Conservation (phyloP, 2,113 vertebrate species). For the Passer domesticus region DNA sequence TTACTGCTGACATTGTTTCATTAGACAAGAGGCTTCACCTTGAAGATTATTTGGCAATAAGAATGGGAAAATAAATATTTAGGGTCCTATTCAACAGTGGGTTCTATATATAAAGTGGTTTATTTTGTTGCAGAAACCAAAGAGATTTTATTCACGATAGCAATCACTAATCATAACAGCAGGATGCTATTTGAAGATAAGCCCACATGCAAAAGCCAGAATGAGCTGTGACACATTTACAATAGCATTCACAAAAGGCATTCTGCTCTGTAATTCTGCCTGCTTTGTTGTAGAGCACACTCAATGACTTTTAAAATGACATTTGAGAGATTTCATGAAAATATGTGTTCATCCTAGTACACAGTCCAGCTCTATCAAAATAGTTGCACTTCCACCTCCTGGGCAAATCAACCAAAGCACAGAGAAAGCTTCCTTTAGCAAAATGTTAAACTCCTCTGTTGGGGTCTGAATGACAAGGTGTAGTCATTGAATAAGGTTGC, state of each 20-base stretch:
- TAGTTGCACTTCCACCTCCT: not conserved
- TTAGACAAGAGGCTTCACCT: conserved; percentile 13
- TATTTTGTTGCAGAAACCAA: conserved; percentile 39
- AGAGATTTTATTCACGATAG: not conserved
- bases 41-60: conserved; percentile 25
- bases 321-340: conserved; percentile 11
- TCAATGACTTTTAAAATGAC: not conserved
- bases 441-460: not conserved
- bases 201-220: not conserved
- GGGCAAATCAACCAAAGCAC: not conserved
- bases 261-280: not conserved
- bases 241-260: not conserved
- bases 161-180: not conserved
- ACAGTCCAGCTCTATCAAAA: not conserved
- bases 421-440: not conserved
- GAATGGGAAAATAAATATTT: conserved; percentile 47
- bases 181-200: conserved; percentile 30
- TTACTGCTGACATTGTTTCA: not conserved
- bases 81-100: conserved; percentile 21
- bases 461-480: not conserved
- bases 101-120: conserved; percentile 46
- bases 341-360: not conserved
- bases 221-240: not conserved
- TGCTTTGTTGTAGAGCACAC: not conserved
- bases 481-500: not conserved